Base-by-base conservation (phyloP, 2,888 invertebrate genomes). In the Scaptomyza caliginosa region DNA sequence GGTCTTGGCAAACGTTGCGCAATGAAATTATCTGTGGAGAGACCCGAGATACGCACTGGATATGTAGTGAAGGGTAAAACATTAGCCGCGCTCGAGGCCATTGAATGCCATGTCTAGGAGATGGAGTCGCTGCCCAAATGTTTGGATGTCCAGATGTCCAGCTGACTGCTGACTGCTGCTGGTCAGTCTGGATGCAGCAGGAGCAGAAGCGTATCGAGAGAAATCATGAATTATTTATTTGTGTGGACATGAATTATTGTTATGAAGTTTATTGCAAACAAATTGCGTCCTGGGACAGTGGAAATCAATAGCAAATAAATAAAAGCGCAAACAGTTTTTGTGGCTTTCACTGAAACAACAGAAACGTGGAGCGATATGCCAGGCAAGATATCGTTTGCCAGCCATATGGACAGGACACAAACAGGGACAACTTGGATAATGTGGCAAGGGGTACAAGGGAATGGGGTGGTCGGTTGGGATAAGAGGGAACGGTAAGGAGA, bases 251-350 rank as follows among this genome's bases (percentile, higher is more conserved):
- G 86, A 86, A 88, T 86, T 86, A 86, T 84, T 86, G 88, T 88
- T 88, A 86, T 86, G 87, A 86, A 88, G 87, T 88, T 86, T 86
- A 86, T 88, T 82, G 86, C 86, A 88, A 87, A 88, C 87, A 88
- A 86, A 86, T 86, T 88, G 84, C 87, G 86, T 86, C 84, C 88
- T 81, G 83, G 86, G 85, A 86, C 86, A 71, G 71, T 83, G 81
- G 84, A 87, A 85, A 88, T 88, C 86, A 83, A 85, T 88, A 83
- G 81, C 84, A 88, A 86, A 86, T 86, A 86, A 88, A 88, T 88
- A 88, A 77, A 81, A 86, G 84, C 78, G 69, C 82, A 86, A 86
- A 78, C 85, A 78, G 82, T 86, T 81, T 83, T 83, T 83, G 83
- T 83, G 86, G 86, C 86, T 83, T 83, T 81, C 71, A 65, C 49